Percentiles rank a stretch among this genome's conserved stretches.
phyloP scores from a whole-genome alignment of 2,797 vertebrate species.

The Gobionotothen gibberifrons region DNA sequence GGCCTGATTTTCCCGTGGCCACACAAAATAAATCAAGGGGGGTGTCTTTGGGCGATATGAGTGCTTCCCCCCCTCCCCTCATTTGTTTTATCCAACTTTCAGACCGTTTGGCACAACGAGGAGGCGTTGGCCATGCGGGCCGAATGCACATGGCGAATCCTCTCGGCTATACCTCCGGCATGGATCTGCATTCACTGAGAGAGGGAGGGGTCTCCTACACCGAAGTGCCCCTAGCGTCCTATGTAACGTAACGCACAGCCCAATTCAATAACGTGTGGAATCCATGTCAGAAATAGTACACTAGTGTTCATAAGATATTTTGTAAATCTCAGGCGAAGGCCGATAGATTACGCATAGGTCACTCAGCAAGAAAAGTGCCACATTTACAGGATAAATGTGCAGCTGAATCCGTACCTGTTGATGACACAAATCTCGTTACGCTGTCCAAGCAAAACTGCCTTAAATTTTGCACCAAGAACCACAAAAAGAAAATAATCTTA shows the following conservation, averaged over 20 bases:
- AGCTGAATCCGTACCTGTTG: slow-evolving; percentile 39
- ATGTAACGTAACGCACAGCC: slow-evolving; percentile 34
- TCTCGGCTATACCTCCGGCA: slow-evolving; percentile 50
- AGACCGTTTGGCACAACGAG: not conserved
- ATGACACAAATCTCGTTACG: not conserved
- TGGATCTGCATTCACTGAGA: slow-evolving; percentile 54
- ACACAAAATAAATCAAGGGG: slow-evolving; percentile 20
- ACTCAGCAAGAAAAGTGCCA: not conserved
- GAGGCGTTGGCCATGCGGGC: slow-evolving; percentile 45
- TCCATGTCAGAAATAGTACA: slow-evolving; percentile 55
- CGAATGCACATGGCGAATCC: slow-evolving; percentile 64
- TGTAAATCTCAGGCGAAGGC: slow-evolving; percentile 26
- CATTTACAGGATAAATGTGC: not conserved
- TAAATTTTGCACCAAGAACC: not conserved
- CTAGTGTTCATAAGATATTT: slow-evolving; percentile 36
- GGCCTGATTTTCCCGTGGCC: slow-evolving; percentile 44
- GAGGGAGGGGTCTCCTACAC: slow-evolving; percentile 69
- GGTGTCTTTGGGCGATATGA: slow-evolving; percentile 13
- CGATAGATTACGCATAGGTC: slow-evolving; percentile 13
- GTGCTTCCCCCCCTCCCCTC: not conserved
- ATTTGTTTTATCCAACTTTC: slow-evolving; percentile 36
- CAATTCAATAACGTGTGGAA: slow-evolving; percentile 48
- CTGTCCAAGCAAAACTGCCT: not conserved
- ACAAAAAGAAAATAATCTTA: not conserved
- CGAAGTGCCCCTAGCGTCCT: slow-evolving; percentile 57